A percentile compares a stretch with the other conserved stretches of the same genome.
phyloP scores from a whole-genome alignment of 1,140 invertebrate genomes.

The Wiebesia pumilae region DNA sequence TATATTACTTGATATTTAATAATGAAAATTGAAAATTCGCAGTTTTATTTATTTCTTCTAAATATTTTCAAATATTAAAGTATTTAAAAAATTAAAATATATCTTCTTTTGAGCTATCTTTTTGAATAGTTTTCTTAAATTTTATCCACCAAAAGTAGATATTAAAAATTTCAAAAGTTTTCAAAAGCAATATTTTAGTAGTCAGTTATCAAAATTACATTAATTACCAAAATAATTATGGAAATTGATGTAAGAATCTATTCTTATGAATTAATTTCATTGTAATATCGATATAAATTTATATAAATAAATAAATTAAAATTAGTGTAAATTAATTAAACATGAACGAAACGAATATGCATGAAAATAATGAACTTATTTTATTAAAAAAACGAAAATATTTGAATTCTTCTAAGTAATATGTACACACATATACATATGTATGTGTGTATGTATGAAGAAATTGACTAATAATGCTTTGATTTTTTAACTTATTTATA shows the following conservation, averaged over 20 bases:
- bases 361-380: neutral
- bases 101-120: too few species aligned
- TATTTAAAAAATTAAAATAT: too few species aligned
- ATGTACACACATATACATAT: too few species aligned
- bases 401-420: too few species aligned
- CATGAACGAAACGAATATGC: slow-evolving; percentile 1
- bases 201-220: too few species aligned
- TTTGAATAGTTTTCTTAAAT: too few species aligned
- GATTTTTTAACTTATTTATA: slow-evolving; percentile 27
- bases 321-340: slow-evolving; percentile 9
- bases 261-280: slow-evolving; percentile 7
- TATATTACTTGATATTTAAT: slow-evolving; percentile 20
- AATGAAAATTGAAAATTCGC: neutral
- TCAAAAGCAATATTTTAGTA: too few species aligned
- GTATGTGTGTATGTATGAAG: neutral
- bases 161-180: too few species aligned
- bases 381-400: neutral
- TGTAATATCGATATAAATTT: neutral
- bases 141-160: too few species aligned
- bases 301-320: neutral
- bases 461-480: slow-evolving; percentile 5
- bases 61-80: slow-evolving; percentile 9
- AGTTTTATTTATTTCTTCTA: slow-evolving; percentile 31
- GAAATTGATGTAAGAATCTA: neutral
- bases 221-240: too few species aligned